Evolutionary conservation across 2,797 vertebrate species (phyloP).

Genomic region (Anas flavirostris): DNA sequence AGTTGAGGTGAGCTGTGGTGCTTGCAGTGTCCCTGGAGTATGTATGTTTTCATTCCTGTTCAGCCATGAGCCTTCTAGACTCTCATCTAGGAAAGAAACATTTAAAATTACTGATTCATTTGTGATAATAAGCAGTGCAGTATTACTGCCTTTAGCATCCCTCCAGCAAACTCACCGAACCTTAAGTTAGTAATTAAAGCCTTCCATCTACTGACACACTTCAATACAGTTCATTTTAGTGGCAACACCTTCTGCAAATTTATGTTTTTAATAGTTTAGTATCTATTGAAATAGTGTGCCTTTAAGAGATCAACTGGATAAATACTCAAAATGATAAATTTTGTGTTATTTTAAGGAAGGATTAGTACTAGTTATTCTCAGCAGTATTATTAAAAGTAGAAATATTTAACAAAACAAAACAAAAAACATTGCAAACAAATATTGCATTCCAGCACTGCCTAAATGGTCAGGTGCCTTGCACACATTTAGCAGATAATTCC

Average conservation of each 20-base stretch:
- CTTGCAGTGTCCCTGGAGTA: constrained; percentile 91
- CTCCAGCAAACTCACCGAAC: neutral
- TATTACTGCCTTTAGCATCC: neutral
- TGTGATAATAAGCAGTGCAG: neutral
- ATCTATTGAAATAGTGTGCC: neutral
- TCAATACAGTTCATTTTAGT: neutral
- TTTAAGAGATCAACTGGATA: neutral
- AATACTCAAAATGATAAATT: neutral
- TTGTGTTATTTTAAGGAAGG: neutral
- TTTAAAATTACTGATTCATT: neutral
- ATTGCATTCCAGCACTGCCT: neutral
- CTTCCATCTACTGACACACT: neutral
- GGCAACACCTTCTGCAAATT: neutral
- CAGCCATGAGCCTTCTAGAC: constrained; percentile 93
- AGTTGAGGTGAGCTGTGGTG: constrained; percentile 97
- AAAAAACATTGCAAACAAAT: neutral
- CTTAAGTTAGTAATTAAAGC: fast-evolving
- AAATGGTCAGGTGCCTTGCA: neutral
- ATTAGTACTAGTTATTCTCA: neutral
- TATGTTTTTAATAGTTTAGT: neutral
- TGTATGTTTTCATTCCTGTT: constrained; percentile 93
- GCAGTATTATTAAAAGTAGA: neutral
- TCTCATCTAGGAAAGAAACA: constrained; percentile 86
- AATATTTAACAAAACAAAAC: neutral
- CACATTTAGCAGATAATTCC: neutral